Evolutionary conservation across 2,888 invertebrate species (phyloP), one percentile per base, ranked within the genome.

Genomic region (Cosmorhoe ocellata): DNA sequence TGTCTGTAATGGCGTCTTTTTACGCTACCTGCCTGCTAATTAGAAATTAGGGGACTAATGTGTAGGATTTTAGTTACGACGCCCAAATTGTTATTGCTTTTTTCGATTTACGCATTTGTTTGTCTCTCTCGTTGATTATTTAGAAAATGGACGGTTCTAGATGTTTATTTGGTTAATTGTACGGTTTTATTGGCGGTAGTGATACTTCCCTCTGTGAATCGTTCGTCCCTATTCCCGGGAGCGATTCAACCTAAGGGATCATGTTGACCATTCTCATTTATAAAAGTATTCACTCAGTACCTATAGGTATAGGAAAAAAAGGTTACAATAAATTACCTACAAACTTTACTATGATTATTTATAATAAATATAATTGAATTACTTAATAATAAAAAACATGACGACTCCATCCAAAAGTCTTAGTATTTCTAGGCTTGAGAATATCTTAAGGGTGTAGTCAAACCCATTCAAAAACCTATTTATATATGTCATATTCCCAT

Each of bases 21-120:
- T 87, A 86, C 88, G 86, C 81, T 87, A 89, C 88, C 87, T 88
- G 88, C 83, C 77, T 88, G 84, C 85, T 88, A 88, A 89, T 89
- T 87, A 84, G 83, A 81, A 82, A 87, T 88, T 88, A 88, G 81
- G 79, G 71, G 76, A 71, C 79, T 81, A 88, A 89, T 89, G 87
- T 88, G 84, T 79, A 80, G 79, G 84, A 81, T 71, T 79, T 81
- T 76, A 76, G 76, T 80, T 81, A 84, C 82, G 80, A 74, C 64
- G 66, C 58, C 71, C 74, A 68, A 69, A 80, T 75, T 81, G 83
- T 85, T 84, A 84, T 85, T 82, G 81, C 76, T 66, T 65, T 72
- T 69, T 76, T 71, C 79, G 80, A 84, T 85, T 84, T 79, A 76
- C 79, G 74, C 66, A 77, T 76, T 77, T 77, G 76, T 81, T 78